Percentiles rank a stretch among this genome's conserved stretches.
phyloP scores from a whole-genome alignment of 2,888 invertebrate genomes.

The Alviniconcha strummeri region DNA sequence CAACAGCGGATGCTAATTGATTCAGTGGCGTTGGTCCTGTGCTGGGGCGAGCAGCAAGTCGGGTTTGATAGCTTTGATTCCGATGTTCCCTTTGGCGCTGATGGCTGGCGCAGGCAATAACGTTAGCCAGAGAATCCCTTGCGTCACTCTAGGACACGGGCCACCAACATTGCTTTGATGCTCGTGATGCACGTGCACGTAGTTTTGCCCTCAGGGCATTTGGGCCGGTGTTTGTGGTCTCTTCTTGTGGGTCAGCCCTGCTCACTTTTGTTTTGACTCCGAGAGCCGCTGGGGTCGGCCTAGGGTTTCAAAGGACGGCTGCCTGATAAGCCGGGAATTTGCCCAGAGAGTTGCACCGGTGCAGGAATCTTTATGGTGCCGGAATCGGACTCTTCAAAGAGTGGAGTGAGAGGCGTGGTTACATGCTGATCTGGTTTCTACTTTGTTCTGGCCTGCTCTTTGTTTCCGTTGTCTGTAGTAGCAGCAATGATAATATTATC shows the following conservation, averaged over 20 bases:
- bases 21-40: too few species aligned
- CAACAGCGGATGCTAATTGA: too few species aligned
- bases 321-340: slow-evolving; percentile 8
- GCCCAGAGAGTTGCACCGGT: background rate
- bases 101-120: background rate
- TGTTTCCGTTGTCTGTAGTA: background rate
- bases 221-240: background rate
- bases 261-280: background rate
- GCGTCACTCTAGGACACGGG: slow-evolving; percentile 15
- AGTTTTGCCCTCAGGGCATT: background rate
- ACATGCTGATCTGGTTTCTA: slow-evolving; percentile 24
- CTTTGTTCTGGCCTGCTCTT: slow-evolving; percentile 1
- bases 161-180: slow-evolving; percentile 17
- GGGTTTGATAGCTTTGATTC: slow-evolving; percentile 8
- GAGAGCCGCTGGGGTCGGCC: background rate
- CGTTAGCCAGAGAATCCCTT: background rate
- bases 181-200: slow-evolving; percentile 13
- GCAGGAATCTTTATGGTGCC: slow-evolving; percentile 14
- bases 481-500: slow-evolving; percentile 3
- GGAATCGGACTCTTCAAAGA: slow-evolving; percentile 21
- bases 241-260: background rate
- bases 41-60: too few species aligned
- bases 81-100: background rate
- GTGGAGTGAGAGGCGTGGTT: background rate
- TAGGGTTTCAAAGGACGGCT: slow-evolving; percentile 23